phyloP scores from a whole-genome alignment of 2,113 vertebrate species.

The Lanius ludovicianus region DNA sequence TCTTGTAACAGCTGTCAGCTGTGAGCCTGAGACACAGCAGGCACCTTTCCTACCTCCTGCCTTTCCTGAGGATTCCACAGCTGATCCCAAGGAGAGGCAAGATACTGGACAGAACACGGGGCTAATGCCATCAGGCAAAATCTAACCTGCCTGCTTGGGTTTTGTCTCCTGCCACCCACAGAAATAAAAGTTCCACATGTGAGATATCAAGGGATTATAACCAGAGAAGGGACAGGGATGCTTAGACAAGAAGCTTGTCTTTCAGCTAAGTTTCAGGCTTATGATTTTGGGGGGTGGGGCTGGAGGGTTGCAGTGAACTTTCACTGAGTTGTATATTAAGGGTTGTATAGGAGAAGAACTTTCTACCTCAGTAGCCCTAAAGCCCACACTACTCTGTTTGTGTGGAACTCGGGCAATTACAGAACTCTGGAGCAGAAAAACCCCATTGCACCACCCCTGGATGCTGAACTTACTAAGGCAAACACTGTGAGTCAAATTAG shows the following conservation, averaged over 20 bases:
- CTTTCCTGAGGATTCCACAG: background rate
- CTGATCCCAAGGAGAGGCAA: background rate
- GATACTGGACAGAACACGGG: background rate
- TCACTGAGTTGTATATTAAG: background rate
- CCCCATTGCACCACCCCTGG: rapidly evolving
- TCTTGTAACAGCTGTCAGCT: background rate
- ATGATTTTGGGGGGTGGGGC: rapidly evolving
- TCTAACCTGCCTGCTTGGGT: background rate
- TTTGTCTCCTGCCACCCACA: background rate
- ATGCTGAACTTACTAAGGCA: background rate
- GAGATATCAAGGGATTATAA: background rate
- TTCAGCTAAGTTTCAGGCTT: background rate
- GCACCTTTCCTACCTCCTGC: background rate
- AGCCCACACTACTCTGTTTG: background rate
- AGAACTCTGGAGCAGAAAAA: background rate
- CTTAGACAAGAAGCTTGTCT: background rate
- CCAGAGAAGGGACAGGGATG: background rate
- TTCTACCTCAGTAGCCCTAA: background rate
- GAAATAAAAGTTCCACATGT: background rate
- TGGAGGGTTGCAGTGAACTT: background rate
- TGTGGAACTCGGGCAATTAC: background rate
- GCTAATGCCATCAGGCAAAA: background rate
- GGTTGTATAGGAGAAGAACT: background rate
- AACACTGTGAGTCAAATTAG: background rate
- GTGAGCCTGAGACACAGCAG: background rate